Evolutionary conservation across 2,888 invertebrate genomes (phyloP).

Genomic region (Furcula furcula): DNA sequence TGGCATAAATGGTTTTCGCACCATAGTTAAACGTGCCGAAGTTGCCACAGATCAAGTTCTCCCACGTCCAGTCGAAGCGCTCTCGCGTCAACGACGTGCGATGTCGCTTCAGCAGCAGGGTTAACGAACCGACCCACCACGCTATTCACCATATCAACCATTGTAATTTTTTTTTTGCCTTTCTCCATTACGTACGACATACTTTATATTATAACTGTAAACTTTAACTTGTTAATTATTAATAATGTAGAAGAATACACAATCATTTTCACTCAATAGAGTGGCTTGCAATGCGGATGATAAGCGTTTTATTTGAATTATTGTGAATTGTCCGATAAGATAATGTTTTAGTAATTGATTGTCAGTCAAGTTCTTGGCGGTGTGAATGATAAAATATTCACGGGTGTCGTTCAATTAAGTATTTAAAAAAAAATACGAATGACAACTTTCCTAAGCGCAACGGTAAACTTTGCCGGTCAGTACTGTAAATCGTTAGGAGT

Average conservation of each 20-base stretch:
- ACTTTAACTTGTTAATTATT: slow-evolving; percentile 22
- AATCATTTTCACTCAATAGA: slow-evolving; percentile 18
- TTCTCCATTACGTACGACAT: slow-evolving; percentile 28
- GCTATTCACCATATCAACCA: slow-evolving; percentile 35
- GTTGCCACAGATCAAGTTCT: slow-evolving; percentile 68
- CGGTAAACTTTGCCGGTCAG: slow-evolving; percentile 32
- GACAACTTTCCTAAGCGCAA: slow-evolving; percentile 26
- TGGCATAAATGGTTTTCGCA: slow-evolving; percentile 31
- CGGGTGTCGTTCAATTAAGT: slow-evolving; percentile 29
- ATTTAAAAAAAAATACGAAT: slow-evolving; percentile 22
- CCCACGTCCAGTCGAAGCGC: slow-evolving; percentile 58
- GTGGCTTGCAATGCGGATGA: not conserved
- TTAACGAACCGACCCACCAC: slow-evolving; percentile 56
- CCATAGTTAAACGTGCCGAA: slow-evolving; percentile 41
- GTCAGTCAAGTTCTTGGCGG: slow-evolving; percentile 3
- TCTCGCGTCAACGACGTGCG: slow-evolving; percentile 37
- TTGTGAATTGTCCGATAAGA: slow-evolving; percentile 18
- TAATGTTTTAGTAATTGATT: slow-evolving; percentile 9
- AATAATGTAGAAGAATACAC: slow-evolving; percentile 16
- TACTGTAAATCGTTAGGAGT: slow-evolving; percentile 13
- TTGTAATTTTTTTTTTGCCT: slow-evolving; percentile 45
- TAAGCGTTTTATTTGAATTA: slow-evolving; percentile 1
- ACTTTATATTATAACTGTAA: slow-evolving; percentile 35
- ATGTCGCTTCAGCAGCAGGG: slow-evolving; percentile 46
- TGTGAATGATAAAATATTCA: slow-evolving; percentile 20